phyloP scores from a whole-genome alignment of 30 jellyfish, hydroid and myxozoan species.

The Sanderia malayensis region DNA sequence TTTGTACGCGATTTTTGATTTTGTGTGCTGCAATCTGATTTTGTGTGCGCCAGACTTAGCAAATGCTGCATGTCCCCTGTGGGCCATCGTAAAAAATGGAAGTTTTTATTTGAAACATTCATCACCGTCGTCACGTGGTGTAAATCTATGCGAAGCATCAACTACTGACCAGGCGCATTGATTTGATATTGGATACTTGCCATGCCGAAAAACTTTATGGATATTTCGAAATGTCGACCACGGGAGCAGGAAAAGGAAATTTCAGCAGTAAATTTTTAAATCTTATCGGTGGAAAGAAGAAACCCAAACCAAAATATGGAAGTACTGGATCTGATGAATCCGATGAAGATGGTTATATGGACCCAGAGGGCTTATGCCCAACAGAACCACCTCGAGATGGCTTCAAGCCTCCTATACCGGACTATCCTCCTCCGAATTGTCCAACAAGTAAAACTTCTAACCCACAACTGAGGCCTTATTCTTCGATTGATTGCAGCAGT shows the following conservation, averaged over 20 bases:
- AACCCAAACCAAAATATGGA: conserved; percentile 50
- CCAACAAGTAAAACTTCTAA: conserved; percentile 35
- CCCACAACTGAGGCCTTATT: conserved; percentile 39
- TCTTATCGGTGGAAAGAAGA: conserved; percentile 68
- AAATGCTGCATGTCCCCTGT: too few relatives aligned
- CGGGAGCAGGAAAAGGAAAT: conserved; percentile 66
- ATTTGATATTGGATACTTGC: too few relatives aligned
- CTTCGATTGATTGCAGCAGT: conserved; percentile 46
- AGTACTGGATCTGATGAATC: conserved; percentile 64
- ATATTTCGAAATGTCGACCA: conserved; percentile 57
- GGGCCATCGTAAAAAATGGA: too few relatives aligned
- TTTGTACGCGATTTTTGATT: too few relatives aligned
- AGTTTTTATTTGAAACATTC: too few relatives aligned
- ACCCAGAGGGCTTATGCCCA: conserved; percentile 77
- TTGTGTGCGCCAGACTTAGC: too few relatives aligned
- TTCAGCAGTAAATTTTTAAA: conserved; percentile 51
- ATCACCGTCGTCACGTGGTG: too few relatives aligned
- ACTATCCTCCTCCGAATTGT: conserved; percentile 84
- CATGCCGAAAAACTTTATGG: too few relatives aligned
- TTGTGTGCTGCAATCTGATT: too few relatives aligned
- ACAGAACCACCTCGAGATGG: conserved; percentile 86
- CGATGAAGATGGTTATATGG: conserved; percentile 94
- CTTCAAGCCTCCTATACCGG: conserved; percentile 76
- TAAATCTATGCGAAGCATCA: too few relatives aligned
- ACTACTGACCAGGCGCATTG: too few relatives aligned